Conservation (phyloP, 2,113 vertebrate genomes). For the Vulpes vulpes region DNA sequence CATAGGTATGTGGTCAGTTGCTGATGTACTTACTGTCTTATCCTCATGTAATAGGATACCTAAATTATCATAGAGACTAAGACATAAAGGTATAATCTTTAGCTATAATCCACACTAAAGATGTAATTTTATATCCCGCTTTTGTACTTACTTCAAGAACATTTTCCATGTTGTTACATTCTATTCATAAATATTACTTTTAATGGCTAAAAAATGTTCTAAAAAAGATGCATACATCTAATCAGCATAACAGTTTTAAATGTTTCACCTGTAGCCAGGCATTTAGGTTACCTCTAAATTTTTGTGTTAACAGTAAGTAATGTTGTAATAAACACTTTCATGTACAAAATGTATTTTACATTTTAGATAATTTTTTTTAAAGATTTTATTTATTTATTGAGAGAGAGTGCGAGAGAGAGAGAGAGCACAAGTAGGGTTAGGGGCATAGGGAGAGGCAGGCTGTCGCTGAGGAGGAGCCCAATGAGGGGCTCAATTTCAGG, state of each 20-base stretch:
- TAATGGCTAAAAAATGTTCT: background rate
- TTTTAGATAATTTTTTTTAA: background rate
- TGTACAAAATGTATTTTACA: background rate
- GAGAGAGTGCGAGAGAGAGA: too few species aligned
- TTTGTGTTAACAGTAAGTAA: constrained; percentile 31
- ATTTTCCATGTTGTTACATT: background rate
- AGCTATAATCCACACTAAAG: background rate
- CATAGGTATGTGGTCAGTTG: background rate
- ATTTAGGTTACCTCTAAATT: constrained; percentile 19
- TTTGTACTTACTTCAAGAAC: constrained; percentile 22
- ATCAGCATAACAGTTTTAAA: background rate
- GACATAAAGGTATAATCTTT: background rate
- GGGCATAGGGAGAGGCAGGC: too few species aligned
- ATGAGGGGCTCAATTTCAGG: too few species aligned
- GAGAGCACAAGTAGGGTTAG: too few species aligned
- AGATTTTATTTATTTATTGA: too few species aligned
- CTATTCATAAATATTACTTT: constrained; percentile 19
- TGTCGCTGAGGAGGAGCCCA: too few species aligned
- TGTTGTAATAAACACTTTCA: background rate
- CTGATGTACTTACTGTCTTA: background rate
- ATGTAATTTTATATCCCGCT: background rate
- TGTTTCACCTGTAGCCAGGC: background rate
- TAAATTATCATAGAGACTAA: background rate
- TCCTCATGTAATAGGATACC: background rate
- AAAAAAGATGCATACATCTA: background rate